Evolutionary conservation across 2,797 vertebrate species (phyloP), one percentile per base, ranked within the genome.

Genomic region (Macrochelys suwanniensis): DNA sequence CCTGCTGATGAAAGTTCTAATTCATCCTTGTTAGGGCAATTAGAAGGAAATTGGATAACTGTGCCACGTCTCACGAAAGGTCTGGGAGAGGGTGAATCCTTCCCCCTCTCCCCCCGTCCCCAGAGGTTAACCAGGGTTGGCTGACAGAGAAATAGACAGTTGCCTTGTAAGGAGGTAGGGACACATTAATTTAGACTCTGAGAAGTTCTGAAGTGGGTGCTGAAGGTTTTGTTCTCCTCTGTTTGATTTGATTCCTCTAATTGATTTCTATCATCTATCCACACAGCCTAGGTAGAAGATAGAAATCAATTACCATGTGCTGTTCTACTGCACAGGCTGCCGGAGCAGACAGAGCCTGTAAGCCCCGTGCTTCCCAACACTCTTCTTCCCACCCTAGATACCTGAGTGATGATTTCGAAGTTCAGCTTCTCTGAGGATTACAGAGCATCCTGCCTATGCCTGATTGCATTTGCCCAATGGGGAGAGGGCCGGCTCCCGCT

Each of bases 21-120:
- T 98, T 98, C 98, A 98, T 98, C 97, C 98, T 98, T 96, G 98
- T 98, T 98, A 98, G 97, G 59, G 88, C 97, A 98, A 98, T 98
- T 98, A 98, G 98, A 96, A 95, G 94, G 96, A 97, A 98, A 98
- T 98, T 98, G 98, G 98, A 98, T 97, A 97, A 96, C 81, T 79
- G 93, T 77, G 93, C 94, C 95, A 91, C 97, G 97, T 97, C 97
- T 97, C 90, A 80, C 95, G 54, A 26, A 93, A 98, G 97, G 97
- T 97, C 98, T 94, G 92, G 1, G 26, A 93, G 96, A 96, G 93
- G 90, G 84, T 5, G 71, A 97, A 92, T 37, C 78, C 88, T 82
- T 94, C 84, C 92, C 51, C 91, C 92, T 94, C 49, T 83, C 85
- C 92, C 68, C 93, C 91, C 89, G 53, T 96, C 96, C 94, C 1